Base-by-base conservation (phyloP, 2,113 vertebrate genomes). In the Cinclus mexicanus region DNA sequence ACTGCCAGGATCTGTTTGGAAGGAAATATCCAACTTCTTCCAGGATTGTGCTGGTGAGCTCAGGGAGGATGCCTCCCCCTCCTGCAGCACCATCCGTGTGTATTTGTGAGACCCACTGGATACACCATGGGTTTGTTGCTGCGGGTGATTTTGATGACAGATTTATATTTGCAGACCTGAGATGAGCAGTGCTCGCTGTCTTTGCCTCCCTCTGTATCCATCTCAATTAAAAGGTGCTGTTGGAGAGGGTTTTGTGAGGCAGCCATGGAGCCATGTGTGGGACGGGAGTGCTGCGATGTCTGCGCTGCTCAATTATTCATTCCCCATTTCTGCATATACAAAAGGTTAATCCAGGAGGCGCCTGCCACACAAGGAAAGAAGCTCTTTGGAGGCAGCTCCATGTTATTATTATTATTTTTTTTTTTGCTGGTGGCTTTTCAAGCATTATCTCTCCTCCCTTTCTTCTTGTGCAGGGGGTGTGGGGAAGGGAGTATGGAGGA, bases 321-420 rank as follows among this genome's bases (percentile, higher is more conserved):
- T 91, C 65, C 92, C 64, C 47, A 94, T 95, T 95, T 82, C 96
- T 96, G 90, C 94, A 87, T 70, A 84, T 49, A 79, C 89, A 91
- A 88, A 94, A 96, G 93, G 96, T 96, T 96, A 95, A 97, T 95
- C 96, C 96, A 92, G 15, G 67, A 96, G 95, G 92, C 11, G 20
- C 64, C 87, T 89, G 88, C 93, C 95, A 93, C 90, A 93, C 75
- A 69, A 91, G 83, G 81, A 95, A 95, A 94, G 78, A 81, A 94
- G 90, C 71, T 97, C 94, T 96, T 96, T 90, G 86, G 96, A 95
- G 96, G 93, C 93, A 94, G 94, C 53, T 83, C 90, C 71, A 67
- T 84, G 77, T 92, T 92, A 84, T 39, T 90, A 71, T 39, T 70
- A 5, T 39, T 47, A 25, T 81, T 61, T 82, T 76, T 29, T 87